Evolutionary conservation across 2,797 vertebrate genomes (phyloP), one percentile per base, ranked within the genome.

Genomic region (Hyperoplus immaculatus): DNA sequence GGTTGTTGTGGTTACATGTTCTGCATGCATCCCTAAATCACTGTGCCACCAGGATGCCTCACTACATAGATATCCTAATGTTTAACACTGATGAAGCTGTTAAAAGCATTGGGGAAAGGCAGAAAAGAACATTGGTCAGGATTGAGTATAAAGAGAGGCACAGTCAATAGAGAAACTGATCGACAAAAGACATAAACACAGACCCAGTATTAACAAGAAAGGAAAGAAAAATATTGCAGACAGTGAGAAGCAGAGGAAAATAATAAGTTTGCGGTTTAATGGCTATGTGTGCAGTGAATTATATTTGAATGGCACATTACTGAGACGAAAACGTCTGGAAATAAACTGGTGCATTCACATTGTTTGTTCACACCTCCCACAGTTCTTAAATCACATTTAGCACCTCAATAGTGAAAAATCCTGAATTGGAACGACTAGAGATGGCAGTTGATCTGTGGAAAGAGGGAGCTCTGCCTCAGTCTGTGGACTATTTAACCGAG

Each of bases 311-410:
- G 74, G 58, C 57, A 82, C 62, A 63, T 76, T 62, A 79, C 49
- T 15, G 69, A 45, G 43, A 66, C 63, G 66, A 39, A 67, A 76
- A 80, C 53, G 55, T 75, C 85, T 92, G 7, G 18, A 88, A 90
- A 81, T 84, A 86, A 70, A 50, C n/a, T 18, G 41, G 47, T 78
- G 69, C 57, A 82, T 86, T 83, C 65, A 81, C 58, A 58, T 83
- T 87, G 77, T 87, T 89, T 86, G 72, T 82, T 93, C 73, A 84
- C 89, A 84, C 87, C 83, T 79, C 83, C 88, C 65, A 88, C 85
- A 65, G 70, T 59, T 84, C 75, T 29, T 59, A 29, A 89, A 89
- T 87, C 72, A 86, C 82, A 80, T 84, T 81, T 83, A 63, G 75
- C 77, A 85, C 77, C 81, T 80, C 72, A 76, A 86, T 90, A 83